Evolutionary conservation across 2,797 vertebrate genomes (phyloP), one percentile per base, ranked within the genome.

Genomic region (Melanogrammus aeglefinus): DNA sequence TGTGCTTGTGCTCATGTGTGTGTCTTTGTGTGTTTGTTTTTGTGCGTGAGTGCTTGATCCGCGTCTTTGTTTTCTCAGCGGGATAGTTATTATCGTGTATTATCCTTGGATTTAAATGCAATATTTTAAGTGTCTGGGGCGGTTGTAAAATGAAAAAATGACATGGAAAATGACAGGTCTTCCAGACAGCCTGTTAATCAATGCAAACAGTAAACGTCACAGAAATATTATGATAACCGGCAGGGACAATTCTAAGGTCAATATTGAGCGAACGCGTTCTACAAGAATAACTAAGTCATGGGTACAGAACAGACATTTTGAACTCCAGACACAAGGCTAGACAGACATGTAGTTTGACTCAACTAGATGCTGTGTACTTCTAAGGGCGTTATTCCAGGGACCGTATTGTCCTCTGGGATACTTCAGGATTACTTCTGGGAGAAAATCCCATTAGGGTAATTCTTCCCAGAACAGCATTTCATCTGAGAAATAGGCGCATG

Each of bases 321-420:
- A 47, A 29, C 36, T 5, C 39, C 47, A 74, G 77, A 78, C 47
- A 51, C 16, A 36, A 2, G 9, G 29, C 39, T 33, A 76, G 6
- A 76, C 35, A n/a, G 72, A n/a, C 74, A 77, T 8, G 16, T 38
- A 36, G 41, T 57, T 73, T 57, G 57, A 80, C 16, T 75, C 76
- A 78, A 39, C 12, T 10, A 75, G n/a, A 79, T n/a, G 69, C 69
- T 44, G 74, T 5, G 36, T 4, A 27, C 4, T 6, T 78, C 33
- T 73, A 1, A 51, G 47, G 13, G 1, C 29, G 14, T 24, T 44
- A 24, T 72, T 72, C 41, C 9, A 9, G 27, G 31, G 39, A 33
- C 27, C n/a, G 74, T 75, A 47, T 16, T 63, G 9, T 41, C 74
- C n/a, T 63, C 51, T 63, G 51, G 38, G 31, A 41, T 71, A 12